These are phyloP conservation scores for Digitonthophagus gazella DNA, from an alignment of 2,888 invertebrate species.

Conservation along the genomic window DNA sequence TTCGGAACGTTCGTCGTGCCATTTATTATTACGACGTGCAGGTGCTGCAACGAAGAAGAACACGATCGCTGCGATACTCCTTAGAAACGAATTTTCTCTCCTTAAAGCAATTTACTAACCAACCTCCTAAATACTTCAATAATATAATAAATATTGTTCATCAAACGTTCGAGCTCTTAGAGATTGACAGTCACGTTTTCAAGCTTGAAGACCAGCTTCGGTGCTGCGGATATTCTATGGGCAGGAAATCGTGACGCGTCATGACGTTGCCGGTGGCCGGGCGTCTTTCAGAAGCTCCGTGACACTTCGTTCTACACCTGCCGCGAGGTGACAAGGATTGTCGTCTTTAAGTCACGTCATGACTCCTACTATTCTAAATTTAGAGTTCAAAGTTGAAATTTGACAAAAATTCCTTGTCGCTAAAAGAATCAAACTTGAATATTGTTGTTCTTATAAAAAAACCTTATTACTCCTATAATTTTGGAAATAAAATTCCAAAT, in stretches of 20 bases:
- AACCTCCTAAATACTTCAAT: neutral
- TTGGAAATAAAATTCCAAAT: too few relatives aligned
- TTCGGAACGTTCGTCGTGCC: constrained; percentile 7
- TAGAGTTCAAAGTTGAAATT: neutral
- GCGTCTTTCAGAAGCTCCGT: constrained; percentile 43
- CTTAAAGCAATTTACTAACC: neutral
- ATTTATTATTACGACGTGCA: constrained; percentile 15
- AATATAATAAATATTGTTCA: neutral
- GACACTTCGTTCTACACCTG: constrained; percentile 41
- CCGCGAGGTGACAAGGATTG: constrained; percentile 46
- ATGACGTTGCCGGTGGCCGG: constrained; percentile 41
- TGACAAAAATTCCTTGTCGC: too few relatives aligned
- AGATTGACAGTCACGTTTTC: neutral
- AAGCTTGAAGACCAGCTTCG: neutral
- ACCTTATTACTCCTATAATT: too few relatives aligned
- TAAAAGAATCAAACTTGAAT: too few relatives aligned
- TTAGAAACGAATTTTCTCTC: neutral
- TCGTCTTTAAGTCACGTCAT: constrained; percentile 19
- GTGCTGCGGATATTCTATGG: constrained; percentile 9
- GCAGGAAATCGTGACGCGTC: constrained; percentile 25
- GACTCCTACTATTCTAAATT: neutral
- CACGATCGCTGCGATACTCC: neutral
- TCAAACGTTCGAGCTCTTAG: neutral
- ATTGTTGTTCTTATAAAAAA: too few relatives aligned
- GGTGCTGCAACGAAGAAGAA: neutral